Percentiles rank a stretch among this genome's conserved stretches.
These are phyloP conservation scores for Marcusenius ussheri DNA, from an alignment of 2,113 vertebrate genomes.

Conservation along the genomic window DNA sequence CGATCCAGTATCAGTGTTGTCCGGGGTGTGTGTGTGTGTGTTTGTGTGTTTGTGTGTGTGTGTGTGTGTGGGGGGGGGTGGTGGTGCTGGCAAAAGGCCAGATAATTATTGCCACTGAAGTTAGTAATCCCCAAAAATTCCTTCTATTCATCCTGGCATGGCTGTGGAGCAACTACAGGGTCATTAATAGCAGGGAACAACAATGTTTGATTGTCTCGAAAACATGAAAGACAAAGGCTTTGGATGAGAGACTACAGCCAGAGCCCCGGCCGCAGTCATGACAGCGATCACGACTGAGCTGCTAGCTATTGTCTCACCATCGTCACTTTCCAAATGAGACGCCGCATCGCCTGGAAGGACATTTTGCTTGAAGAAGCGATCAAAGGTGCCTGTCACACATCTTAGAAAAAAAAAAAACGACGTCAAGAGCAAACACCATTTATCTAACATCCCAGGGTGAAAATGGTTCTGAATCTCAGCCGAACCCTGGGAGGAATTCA, in stretches of 20 bases:
- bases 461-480: slow-evolving; percentile 5
- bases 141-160: not conserved
- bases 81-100: not conserved
- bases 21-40: not conserved
- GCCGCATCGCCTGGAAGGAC: not conserved
- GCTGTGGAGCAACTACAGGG: not conserved
- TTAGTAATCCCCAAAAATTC: not conserved
- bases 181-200: not conserved
- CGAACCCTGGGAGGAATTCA: not conserved
- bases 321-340: not conserved
- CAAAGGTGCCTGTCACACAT: not conserved
- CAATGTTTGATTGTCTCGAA: not conserved
- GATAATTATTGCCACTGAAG: not conserved
- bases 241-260: not conserved
- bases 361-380: not conserved
- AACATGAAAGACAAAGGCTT: not conserved
- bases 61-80: too few relatives aligned
- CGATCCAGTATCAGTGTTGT: not conserved
- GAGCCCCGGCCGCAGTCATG: not conserved
- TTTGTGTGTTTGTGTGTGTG: not conserved
- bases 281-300: not conserved
- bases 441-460: not conserved
- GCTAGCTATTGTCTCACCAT: not conserved
- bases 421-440: not conserved
- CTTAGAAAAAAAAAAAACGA: not conserved